Evolutionary conservation across 2,113 vertebrate genomes (phyloP).

Genomic region (Cephalophus harveyi): DNA sequence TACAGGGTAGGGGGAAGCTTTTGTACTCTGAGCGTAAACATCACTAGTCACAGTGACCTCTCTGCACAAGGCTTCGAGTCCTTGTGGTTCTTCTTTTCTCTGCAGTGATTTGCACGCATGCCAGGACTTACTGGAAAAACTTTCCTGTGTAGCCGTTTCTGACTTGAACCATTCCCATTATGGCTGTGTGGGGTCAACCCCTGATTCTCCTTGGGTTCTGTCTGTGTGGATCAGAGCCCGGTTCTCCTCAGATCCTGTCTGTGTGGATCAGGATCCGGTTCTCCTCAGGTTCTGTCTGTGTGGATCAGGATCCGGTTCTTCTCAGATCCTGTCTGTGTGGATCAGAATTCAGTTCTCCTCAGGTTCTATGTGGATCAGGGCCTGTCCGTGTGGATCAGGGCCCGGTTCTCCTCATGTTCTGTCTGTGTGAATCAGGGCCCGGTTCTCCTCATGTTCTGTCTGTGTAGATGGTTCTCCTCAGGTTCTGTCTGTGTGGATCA

Average conservation of each 20-base stretch:
- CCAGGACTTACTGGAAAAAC: not conserved
- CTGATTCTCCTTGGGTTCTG: not conserved
- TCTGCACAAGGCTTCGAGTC: not conserved
- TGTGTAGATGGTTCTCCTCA: rapidly evolving
- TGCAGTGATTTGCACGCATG: not conserved
- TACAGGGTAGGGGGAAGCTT: not conserved
- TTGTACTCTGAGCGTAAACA: not conserved
- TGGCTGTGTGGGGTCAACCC: not conserved
- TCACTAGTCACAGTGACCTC: not conserved
- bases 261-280: not conserved
- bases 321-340: not conserved
- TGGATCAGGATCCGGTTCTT: rapidly evolving
- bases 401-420: rapidly evolving
- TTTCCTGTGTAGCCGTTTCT: not conserved
- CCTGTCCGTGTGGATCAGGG: not conserved
- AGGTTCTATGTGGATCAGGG: not conserved
- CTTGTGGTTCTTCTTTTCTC: not conserved
- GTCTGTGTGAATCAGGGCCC: not conserved
- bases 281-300: not conserved
- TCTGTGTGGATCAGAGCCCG: not conserved
- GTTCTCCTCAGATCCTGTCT: not conserved
- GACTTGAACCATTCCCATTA: not conserved
- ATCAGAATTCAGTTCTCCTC: rapidly evolving
- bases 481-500: not conserved
- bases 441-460: not conserved